Percentiles rank a stretch among this genome's conserved stretches.
Evolutionary conservation across 2,888 invertebrate species (phyloP).

Genomic region (Hirudinaria manillensis): DNA sequence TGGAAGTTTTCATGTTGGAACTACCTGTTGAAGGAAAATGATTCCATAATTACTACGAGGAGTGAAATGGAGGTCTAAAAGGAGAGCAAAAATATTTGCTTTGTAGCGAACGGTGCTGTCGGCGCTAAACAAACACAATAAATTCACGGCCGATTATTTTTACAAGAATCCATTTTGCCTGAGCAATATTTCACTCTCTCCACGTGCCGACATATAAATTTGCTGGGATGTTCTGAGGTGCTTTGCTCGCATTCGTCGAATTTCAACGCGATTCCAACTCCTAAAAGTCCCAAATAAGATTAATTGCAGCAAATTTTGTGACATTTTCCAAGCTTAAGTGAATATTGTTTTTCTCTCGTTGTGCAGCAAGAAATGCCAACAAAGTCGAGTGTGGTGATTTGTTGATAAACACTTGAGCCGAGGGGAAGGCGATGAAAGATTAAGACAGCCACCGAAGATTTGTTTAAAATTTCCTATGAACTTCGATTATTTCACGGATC

Average conservation of each 20-base stretch:
- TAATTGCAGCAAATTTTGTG: constrained; percentile 6
- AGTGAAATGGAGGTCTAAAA: not conserved
- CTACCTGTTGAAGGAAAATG: constrained; percentile 10
- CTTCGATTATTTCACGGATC: constrained; percentile 4
- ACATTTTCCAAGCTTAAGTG: constrained; percentile 4
- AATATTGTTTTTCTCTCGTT: not conserved
- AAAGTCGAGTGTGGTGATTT: not conserved
- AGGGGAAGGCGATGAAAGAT: constrained; percentile 14
- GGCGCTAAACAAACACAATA: constrained; percentile 8
- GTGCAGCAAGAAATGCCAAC: not conserved
- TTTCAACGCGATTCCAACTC: no score
- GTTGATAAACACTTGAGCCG: constrained; percentile 18
- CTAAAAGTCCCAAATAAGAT: no score
- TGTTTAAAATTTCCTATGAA: constrained; percentile 13
- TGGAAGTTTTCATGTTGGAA: constrained; percentile 11
- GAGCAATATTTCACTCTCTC: not conserved
- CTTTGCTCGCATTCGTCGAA: no score
- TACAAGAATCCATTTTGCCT: constrained; percentile 14
- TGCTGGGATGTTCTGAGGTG: no score
- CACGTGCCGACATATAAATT: constrained; percentile 8
- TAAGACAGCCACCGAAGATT: constrained; percentile 11
- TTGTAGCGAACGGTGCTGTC: not conserved
- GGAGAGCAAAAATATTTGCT: constrained; percentile 1
- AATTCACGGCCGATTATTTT: constrained; percentile 5
- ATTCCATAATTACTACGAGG: constrained; percentile 4